Base-by-base conservation (phyloP, 35 echinoderm and acorn worm genomes). In the Acanthaster planci region DNA sequence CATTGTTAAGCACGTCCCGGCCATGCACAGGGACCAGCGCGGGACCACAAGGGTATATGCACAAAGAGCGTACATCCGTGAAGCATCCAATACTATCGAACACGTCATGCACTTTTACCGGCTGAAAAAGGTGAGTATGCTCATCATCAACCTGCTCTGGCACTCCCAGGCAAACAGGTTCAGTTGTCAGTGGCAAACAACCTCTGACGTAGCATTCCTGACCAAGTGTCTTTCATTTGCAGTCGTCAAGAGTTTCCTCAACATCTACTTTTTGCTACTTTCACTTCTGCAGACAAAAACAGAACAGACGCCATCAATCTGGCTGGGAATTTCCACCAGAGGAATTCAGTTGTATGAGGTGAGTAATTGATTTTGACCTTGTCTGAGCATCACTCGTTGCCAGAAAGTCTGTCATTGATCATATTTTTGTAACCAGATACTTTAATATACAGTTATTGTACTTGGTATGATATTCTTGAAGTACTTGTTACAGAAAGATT, bases 311-410 rank as follows among this genome's bases (percentile, higher is more conserved):
- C 92, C 96, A 18, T 99, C 92, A 12, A 99, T 99, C 21, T 94
- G 92, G 96, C 64, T 99, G 8, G 96, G 96, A 40, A 89, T 99
- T 60, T 90, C 92, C 76, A 99, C 96, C 16, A 94, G 83, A 83
- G 96, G 96, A 47, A 86, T 99, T 82, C 96, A 99, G 55, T 76
- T 99, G 54, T 99, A 99, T 87, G 92, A 99, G 92, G 96, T 99
- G 53, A 68, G 86, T 78, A 15, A 77, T 37, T 77, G n/a, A n/a
- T n/a, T n/a, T n/a, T n/a, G n/a, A n/a, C n/a, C n/a, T n/a, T n/a
- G n/a, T n/a, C n/a, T n/a, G n/a, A n/a, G n/a, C n/a, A n/a, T n/a
- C n/a, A n/a, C n/a, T n/a, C n/a, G n/a, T n/a, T n/a, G n/a, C n/a
- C n/a, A n/a, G n/a, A n/a, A n/a, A n/a, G n/a, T n/a, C n/a, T n/a